These are phyloP conservation scores for Anguilla anguilla DNA, from an alignment of 2,797 vertebrate genomes.

Conservation along the genomic window DNA sequence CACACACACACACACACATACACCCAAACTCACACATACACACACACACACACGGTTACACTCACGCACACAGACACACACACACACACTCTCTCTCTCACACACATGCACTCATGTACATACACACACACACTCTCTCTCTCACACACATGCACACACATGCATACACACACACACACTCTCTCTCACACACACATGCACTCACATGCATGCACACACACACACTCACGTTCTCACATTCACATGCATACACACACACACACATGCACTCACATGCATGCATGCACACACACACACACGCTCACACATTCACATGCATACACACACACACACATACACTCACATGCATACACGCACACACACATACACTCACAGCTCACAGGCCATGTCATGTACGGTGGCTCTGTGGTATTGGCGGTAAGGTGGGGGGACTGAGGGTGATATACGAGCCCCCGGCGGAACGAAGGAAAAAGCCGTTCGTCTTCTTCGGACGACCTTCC, in stretches of 20 bases:
- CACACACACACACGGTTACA: not conserved
- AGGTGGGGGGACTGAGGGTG: slow-evolving; percentile 52
- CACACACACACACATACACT: not conserved
- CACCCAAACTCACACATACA: not conserved
- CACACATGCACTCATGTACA: too few species aligned
- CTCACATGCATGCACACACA: not conserved
- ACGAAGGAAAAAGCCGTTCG: slow-evolving; percentile 63
- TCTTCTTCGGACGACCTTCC: slow-evolving; percentile 77
- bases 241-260: not conserved
- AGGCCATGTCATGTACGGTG: slow-evolving; percentile 15
- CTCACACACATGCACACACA: slow-evolving; percentile 7
- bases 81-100: too few species aligned
- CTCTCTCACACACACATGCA: too few species aligned
- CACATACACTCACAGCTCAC: not conserved
- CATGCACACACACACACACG: not conserved
- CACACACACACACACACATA: not conserved
- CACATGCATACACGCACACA: not conserved
- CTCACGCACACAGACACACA: not conserved
- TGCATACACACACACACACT: not conserved
- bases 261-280: not conserved
- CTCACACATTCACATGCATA: not conserved
- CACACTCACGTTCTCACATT: too few species aligned
- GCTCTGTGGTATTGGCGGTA: slow-evolving; percentile 39
- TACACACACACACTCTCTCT: not conserved
- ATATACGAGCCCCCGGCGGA: slow-evolving; percentile 67